Conservation (phyloP, 2,113 vertebrate species). For the Pseudopipra pipra region DNA sequence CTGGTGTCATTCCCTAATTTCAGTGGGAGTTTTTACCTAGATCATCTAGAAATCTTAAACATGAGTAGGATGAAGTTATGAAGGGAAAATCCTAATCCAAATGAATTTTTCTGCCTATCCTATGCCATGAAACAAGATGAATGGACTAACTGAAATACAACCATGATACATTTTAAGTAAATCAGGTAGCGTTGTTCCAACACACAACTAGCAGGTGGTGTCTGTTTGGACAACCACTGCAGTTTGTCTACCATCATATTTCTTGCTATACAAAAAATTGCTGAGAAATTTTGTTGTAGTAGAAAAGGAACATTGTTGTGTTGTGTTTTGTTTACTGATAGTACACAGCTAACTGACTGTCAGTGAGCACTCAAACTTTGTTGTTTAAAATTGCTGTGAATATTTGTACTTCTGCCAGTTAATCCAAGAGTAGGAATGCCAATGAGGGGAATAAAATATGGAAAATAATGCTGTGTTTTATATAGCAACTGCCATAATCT, state of each 20-base stretch:
- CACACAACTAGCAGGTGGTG: not conserved
- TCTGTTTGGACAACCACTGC: not conserved
- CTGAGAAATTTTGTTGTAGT: not conserved
- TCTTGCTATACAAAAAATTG: not conserved
- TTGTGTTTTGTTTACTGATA: not conserved
- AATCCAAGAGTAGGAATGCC: not conserved
- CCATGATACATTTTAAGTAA: not conserved
- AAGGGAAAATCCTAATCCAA: not conserved
- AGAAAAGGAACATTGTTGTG: not conserved
- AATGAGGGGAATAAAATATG: slow-evolving; percentile 11
- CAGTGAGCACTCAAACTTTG: not conserved
- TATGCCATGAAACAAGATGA: not conserved
- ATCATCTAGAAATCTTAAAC: not conserved
- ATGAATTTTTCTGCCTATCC: not conserved
- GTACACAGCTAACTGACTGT: not conserved
- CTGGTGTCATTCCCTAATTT: not conserved
- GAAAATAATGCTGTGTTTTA: slow-evolving; percentile 51
- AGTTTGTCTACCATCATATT: not conserved
- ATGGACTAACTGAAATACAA: not conserved
- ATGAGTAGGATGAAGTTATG: not conserved
- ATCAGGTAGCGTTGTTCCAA: not conserved
- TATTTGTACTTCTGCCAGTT: slow-evolving; percentile 34
- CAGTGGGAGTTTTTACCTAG: not conserved
- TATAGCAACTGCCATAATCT: slow-evolving; percentile 23
- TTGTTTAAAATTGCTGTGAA: not conserved